Evolutionary conservation across 2,888 invertebrate genomes (phyloP).

Genomic region (Diarsia rubi): DNA sequence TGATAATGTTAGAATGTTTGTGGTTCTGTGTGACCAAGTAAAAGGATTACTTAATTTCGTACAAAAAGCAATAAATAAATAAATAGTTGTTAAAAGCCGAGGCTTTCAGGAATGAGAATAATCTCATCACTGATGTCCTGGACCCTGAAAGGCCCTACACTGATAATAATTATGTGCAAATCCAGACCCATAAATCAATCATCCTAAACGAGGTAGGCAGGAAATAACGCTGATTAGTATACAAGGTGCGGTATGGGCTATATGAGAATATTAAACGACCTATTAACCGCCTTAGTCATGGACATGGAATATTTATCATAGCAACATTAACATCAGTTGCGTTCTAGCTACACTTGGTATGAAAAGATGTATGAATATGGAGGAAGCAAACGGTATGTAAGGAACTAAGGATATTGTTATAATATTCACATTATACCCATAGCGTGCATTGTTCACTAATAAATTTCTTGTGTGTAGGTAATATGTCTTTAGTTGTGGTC

Average conservation of each 20-base stretch:
- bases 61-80: too few species aligned
- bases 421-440: constrained; percentile 45
- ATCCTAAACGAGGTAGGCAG: constrained; percentile 25
- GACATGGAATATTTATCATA: constrained; percentile 38
- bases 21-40: too few species aligned
- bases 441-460: constrained; percentile 31
- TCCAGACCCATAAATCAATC: not conserved
- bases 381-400: constrained; percentile 18
- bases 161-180: not conserved
- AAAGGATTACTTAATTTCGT: too few species aligned
- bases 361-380: constrained; percentile 39
- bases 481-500: constrained; percentile 22
- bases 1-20: too few species aligned
- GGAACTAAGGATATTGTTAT: constrained; percentile 35
- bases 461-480: constrained; percentile 9
- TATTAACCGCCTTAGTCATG: constrained; percentile 19
- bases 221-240: constrained; percentile 34
- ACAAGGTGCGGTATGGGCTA: constrained; percentile 10
- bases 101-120: too few species aligned
- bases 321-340: constrained; percentile 25
- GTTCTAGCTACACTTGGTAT: constrained; percentile 17
- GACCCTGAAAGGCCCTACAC: not conserved
- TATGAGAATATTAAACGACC: constrained; percentile 43
- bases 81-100: too few species aligned
- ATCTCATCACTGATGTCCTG: not conserved